A percentile compares a stretch with the other conserved stretches of the same genome.
Conservation (phyloP, 1,140 invertebrate species). For the Muscidifurax raptorellus region DNA sequence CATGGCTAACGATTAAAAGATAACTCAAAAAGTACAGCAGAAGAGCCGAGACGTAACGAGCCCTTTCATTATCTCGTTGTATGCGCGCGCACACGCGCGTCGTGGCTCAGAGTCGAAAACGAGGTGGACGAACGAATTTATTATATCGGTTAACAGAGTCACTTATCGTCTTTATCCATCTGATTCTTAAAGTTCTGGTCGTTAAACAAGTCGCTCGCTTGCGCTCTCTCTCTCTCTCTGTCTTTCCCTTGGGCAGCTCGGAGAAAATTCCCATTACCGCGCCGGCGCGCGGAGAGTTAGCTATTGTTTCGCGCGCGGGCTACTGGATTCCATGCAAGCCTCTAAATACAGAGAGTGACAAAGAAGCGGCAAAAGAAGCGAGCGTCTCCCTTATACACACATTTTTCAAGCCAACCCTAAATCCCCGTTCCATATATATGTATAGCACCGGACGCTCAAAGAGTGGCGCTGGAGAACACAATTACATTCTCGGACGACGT, state of each 20-base stretch:
- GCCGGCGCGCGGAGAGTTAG: conserved; percentile 14
- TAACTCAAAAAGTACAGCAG: conserved; percentile 32
- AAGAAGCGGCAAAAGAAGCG: not conserved
- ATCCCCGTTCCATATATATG: too few species aligned
- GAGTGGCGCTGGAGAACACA: conserved; percentile 55
- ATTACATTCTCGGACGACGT: conserved; percentile 62
- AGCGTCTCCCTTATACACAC: not conserved
- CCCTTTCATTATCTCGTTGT: conserved; percentile 30
- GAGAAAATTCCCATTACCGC: conserved; percentile 46
- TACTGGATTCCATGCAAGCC: conserved; percentile 31
- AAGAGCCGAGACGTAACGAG: conserved; percentile 1
- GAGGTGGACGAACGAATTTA: conserved; percentile 29
- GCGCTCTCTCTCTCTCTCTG: conserved; percentile 39
- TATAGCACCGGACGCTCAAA: not conserved
- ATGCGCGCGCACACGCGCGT: not conserved
- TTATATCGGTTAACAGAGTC: conserved; percentile 35
- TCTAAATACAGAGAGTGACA: not conserved
- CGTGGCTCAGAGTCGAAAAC: conserved; percentile 9
- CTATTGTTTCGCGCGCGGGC: conserved; percentile 41
- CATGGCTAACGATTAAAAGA: conserved; percentile 26
- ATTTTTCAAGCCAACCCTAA: conserved; percentile 29
- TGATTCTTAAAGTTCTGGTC: conserved; percentile 30
- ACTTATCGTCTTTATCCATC: conserved; percentile 45
- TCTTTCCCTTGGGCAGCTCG: not conserved
- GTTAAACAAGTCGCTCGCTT: conserved; percentile 28